Percentiles rank a stretch among this genome's conserved stretches.
Conservation (phyloP, 2,888 invertebrate species). For the Rhabditophanes sp. region DNA sequence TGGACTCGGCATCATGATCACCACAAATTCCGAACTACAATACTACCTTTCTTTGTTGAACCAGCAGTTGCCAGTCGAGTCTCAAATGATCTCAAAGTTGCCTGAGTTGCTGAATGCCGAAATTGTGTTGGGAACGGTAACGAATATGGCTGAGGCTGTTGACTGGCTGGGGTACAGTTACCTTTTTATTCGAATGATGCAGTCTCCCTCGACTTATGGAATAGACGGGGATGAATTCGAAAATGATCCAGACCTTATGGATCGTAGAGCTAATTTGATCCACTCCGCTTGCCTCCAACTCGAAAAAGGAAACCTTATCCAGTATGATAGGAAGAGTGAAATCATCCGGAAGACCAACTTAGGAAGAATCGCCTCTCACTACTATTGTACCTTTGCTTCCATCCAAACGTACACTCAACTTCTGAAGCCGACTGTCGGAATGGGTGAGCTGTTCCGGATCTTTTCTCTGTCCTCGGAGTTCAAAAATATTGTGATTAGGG, state of each 20-base stretch:
- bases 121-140: slow-evolving; percentile 81
- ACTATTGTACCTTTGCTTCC: slow-evolving; percentile 89
- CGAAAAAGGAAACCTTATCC: slow-evolving; percentile 80
- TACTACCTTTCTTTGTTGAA: slow-evolving; percentile 91
- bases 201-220: slow-evolving; percentile 74
- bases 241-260: slow-evolving; percentile 69
- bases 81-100: slow-evolving; percentile 75
- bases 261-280: slow-evolving; percentile 76
- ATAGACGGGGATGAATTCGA: slow-evolving; percentile 49
- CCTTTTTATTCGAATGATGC: slow-evolving; percentile 80
- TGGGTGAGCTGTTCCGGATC: slow-evolving; percentile 89
- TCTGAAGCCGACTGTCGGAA: slow-evolving; percentile 81
- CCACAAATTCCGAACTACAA: slow-evolving; percentile 92
- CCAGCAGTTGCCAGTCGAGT: slow-evolving; percentile 93
- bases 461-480: slow-evolving; percentile 96
- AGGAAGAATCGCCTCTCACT: slow-evolving; percentile 92
- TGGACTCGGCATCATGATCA: slow-evolving; percentile 85
- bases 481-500: slow-evolving; percentile 49
- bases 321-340: slow-evolving; percentile 85
- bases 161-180: slow-evolving; percentile 91
- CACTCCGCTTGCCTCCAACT: slow-evolving; percentile 79
- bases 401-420: slow-evolving; percentile 91
- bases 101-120: slow-evolving; percentile 96
- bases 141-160: slow-evolving; percentile 72
- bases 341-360: slow-evolving; percentile 75